phyloP scores from a whole-genome alignment of 2,888 invertebrate species.

The Sabellastarte sp. region DNA sequence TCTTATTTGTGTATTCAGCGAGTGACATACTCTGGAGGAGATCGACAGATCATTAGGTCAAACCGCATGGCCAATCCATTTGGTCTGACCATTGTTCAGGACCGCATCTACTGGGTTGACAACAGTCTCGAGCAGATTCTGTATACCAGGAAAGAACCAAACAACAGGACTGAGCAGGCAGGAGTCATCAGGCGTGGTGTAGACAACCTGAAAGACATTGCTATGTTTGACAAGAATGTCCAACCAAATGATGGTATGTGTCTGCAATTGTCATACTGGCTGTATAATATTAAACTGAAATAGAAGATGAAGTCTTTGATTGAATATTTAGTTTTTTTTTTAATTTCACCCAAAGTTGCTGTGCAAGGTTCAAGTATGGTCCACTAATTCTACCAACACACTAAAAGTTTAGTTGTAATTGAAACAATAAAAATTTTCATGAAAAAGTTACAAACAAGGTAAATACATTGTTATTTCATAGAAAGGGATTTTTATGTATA shows the following conservation, averaged over 20 bases:
- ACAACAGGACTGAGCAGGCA: slow-evolving; percentile 67
- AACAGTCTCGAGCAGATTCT: slow-evolving; percentile 65
- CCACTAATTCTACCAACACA: no score
- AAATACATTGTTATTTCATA: no score
- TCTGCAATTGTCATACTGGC: not conserved
- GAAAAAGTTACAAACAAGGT: no score
- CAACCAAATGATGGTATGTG: slow-evolving; percentile 67
- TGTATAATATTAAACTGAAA: no score
- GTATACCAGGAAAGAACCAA: slow-evolving; percentile 63
- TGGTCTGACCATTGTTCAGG: slow-evolving; percentile 84
- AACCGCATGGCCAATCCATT: slow-evolving; percentile 91
- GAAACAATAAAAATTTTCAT: no score
- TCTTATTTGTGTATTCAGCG: slow-evolving; percentile 36
- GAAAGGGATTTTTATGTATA: no score
- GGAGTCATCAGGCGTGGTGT: slow-evolving; percentile 78
- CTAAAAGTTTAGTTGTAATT: no score
- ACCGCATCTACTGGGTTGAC: slow-evolving; percentile 92
- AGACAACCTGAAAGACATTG: slow-evolving; percentile 83
- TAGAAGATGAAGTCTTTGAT: no score
- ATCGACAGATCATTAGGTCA: slow-evolving; percentile 73
- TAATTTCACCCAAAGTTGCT: no score
- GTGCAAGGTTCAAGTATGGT: no score
- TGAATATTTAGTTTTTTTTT: no score
- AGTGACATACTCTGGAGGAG: slow-evolving; percentile 53
- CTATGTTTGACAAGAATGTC: slow-evolving; percentile 82